phyloP scores from a whole-genome alignment of 92 coral and sea anemone genomes.

The Nematostella vectensis region DNA sequence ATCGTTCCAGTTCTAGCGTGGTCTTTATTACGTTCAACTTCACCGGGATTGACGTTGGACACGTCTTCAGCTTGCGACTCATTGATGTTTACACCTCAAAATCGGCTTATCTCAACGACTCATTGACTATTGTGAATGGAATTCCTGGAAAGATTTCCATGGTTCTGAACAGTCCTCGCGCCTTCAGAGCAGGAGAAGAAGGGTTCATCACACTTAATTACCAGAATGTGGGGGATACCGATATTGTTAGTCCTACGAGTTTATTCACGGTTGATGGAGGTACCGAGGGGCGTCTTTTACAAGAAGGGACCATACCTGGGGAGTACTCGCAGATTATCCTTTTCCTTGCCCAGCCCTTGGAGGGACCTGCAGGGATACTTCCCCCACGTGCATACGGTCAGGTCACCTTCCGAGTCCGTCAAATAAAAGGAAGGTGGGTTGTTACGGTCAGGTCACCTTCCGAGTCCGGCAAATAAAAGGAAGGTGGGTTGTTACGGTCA shows the following conservation, averaged over 20 bases:
- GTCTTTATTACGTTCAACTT: conserved; percentile 48
- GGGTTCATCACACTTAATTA: conserved; percentile 43
- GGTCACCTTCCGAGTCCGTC: conserved; percentile 27
- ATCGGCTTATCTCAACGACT: conserved; percentile 13
- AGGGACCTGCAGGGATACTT: conserved; percentile 68
- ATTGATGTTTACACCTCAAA: conserved; percentile 17
- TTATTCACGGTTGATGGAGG: conserved; percentile 27
- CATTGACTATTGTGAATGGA: conserved; percentile 32
- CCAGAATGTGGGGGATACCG: conserved; percentile 65
- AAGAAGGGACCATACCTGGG: conserved; percentile 19
- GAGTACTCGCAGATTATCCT: conserved; percentile 20
- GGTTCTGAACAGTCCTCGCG: conserved; percentile 34
- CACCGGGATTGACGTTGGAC: conserved; percentile 20
- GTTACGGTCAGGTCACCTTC: too few relatives aligned
- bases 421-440: conserved; percentile 8
- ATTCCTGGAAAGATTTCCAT: conserved; percentile 51
- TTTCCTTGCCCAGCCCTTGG: conserved; percentile 46
- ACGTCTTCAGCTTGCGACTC: conserved; percentile 31
- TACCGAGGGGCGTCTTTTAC: conserved; percentile 21
- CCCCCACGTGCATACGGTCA: conserved; percentile 51
- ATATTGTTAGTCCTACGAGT: conserved; percentile 35
- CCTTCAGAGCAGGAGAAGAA: conserved; percentile 23
- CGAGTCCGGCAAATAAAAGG: too few relatives aligned
- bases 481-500: too few relatives aligned
- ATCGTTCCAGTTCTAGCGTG: conserved; percentile 58